phyloP scores from a whole-genome alignment of 92 coral and sea anemone genomes.

The Porites rus region DNA sequence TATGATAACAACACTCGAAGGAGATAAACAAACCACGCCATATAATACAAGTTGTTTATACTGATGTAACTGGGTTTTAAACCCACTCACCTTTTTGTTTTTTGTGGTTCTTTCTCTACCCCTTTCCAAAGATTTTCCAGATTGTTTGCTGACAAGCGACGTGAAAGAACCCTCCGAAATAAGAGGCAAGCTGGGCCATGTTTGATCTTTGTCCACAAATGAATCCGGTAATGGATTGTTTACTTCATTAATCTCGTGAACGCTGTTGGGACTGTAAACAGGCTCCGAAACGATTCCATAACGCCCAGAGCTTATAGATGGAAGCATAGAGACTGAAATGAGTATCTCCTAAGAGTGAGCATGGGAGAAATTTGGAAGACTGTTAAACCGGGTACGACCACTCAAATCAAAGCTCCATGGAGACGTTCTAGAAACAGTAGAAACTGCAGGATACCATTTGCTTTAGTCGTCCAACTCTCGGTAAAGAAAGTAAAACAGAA shows the following conservation, averaged over 20 bases:
- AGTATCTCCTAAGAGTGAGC: background rate
- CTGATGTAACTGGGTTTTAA: background rate
- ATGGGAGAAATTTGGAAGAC: background rate
- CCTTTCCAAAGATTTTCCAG: constrained; percentile 35
- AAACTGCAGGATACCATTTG: too few relatives aligned
- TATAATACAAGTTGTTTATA: background rate
- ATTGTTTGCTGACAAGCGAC: constrained; percentile 69
- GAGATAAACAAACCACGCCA: background rate
- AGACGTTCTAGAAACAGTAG: background rate
- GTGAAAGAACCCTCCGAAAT: constrained; percentile 79
- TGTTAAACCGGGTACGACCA: background rate
- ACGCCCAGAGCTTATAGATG: constrained; percentile 38
- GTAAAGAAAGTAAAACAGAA: too few relatives aligned
- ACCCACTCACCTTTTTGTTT: constrained; percentile 19
- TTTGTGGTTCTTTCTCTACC: background rate
- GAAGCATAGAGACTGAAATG: constrained; percentile 27
- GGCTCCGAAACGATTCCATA: constrained; percentile 27
- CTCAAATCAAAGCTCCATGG: background rate
- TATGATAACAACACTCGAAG: background rate
- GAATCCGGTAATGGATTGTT: constrained; percentile 14
- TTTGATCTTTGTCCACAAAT: constrained; percentile 23
- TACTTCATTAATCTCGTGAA: constrained; percentile 3
- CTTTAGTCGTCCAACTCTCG: too few relatives aligned
- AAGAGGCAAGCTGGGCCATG: constrained; percentile 70
- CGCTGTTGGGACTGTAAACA: constrained; percentile 17